These are phyloP conservation scores for Cebidichthys violaceus DNA, from an alignment of 2,113 vertebrate genomes.

Conservation along the genomic window DNA sequence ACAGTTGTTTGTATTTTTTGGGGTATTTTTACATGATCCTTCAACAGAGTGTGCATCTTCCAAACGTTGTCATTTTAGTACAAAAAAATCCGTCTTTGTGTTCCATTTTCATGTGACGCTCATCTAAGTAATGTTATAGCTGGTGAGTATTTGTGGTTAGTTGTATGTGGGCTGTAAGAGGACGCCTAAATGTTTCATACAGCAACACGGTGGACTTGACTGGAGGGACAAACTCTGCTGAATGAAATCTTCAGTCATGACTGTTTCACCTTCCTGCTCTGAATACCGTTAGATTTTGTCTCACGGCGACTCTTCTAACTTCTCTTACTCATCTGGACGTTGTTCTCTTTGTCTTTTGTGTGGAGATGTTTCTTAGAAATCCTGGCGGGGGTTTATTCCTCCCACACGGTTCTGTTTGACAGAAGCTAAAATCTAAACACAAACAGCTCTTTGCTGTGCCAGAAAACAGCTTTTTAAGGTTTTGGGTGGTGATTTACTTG, in stretches of 20 bases:
- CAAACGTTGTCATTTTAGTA: no score
- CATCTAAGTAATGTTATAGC: no score
- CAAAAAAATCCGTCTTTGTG: no score
- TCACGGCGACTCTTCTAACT: background rate
- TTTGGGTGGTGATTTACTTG: background rate
- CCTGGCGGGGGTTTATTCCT: conserved; percentile 12
- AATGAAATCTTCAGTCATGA: background rate
- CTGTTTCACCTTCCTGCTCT: conserved; percentile 4
- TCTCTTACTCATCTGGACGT: conserved; percentile 3
- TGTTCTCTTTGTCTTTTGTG: conserved; percentile 20
- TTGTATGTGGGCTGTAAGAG: background rate
- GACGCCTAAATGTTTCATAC: background rate
- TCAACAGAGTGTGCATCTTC: no score
- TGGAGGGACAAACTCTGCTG: conserved; percentile 3
- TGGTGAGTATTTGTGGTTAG: background rate
- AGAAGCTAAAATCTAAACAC: conserved; percentile 4
- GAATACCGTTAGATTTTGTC: background rate
- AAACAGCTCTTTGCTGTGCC: background rate
- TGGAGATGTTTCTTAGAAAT: background rate
- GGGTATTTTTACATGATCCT: no score
- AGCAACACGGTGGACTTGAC: background rate
- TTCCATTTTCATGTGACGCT: background rate
- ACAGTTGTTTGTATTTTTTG: no score
- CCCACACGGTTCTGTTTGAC: conserved; percentile 34
- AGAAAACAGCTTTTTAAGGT: background rate